Conservation (phyloP, 2,797 vertebrate species). For the Coregonus ussuriensis region DNA sequence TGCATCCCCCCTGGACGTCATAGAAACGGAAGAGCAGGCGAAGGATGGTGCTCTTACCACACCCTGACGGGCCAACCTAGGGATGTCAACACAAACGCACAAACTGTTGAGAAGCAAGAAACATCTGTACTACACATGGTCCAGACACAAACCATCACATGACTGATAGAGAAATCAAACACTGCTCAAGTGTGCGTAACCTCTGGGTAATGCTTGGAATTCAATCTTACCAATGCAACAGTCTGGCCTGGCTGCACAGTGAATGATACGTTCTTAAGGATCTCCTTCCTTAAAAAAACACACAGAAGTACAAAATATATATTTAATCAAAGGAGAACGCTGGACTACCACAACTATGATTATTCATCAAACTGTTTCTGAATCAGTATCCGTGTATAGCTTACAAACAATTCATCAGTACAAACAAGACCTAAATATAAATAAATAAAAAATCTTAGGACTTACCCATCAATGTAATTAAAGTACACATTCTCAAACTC, state of each 20-base stretch:
- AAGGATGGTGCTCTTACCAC: conserved; percentile 93
- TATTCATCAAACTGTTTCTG: not conserved
- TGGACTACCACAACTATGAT: not conserved
- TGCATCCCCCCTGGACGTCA: conserved; percentile 84
- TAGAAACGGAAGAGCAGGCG: conserved; percentile 96
- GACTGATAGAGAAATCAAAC: not conserved
- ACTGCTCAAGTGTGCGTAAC: not conserved
- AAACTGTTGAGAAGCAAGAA: not conserved
- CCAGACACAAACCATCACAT: no score
- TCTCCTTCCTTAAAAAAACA: conserved; percentile 78
- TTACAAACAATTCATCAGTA: not conserved
- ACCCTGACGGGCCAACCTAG: conserved; percentile 91
- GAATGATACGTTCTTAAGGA: conserved; percentile 90
- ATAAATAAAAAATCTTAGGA: not conserved
- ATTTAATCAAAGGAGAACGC: not conserved
- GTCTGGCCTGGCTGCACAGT: conserved; percentile 92
- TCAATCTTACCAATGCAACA: conserved; percentile 84
- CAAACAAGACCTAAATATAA: not conserved
- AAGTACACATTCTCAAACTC: conserved; percentile 95
- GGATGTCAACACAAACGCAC: not conserved
- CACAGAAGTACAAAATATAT: not conserved
- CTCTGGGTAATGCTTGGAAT: not conserved
- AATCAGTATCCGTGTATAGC: not conserved
- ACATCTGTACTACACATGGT: not conserved
- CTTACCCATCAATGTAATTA: conserved; percentile 86